Conservation (phyloP, 2,797 vertebrate genomes). For the Macroramphosus scolopax region DNA sequence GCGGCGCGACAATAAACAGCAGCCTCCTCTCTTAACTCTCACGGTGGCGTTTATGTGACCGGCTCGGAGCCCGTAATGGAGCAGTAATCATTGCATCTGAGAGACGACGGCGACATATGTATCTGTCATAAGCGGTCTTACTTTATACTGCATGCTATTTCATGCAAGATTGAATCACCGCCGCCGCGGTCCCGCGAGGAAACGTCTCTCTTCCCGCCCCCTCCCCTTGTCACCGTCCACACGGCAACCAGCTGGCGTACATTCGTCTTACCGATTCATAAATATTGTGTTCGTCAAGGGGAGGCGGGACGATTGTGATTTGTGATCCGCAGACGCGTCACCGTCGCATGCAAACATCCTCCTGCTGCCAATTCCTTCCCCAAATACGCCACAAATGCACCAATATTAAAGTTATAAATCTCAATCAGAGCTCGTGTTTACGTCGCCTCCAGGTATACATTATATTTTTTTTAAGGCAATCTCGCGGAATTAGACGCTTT, state of each 20-base stretch:
- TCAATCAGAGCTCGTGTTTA: slow-evolving; percentile 39
- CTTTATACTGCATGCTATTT: too few relatives aligned
- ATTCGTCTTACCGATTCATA: too few relatives aligned
- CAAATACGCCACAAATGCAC: slow-evolving; percentile 5
- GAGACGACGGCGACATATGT: slow-evolving; percentile 40
- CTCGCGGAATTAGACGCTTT: slow-evolving; percentile 31
- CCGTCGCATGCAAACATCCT: neutral
- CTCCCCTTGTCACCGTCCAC: too few relatives aligned
- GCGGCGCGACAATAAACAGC: slow-evolving; percentile 14
- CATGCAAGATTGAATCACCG: too few relatives aligned
- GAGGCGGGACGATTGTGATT: too few relatives aligned
- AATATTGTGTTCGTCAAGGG: too few relatives aligned
- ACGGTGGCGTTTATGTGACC: slow-evolving; percentile 33
- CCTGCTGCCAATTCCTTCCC: slow-evolving; percentile 20
- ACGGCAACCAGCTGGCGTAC: too few relatives aligned
- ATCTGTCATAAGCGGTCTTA: slow-evolving; percentile 25
- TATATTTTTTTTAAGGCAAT: slow-evolving; percentile 17
- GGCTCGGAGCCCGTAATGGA: slow-evolving; percentile 32
- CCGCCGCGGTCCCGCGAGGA: too few relatives aligned
- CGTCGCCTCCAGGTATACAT: slow-evolving; percentile 27
- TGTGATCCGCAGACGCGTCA: slow-evolving; percentile 20
- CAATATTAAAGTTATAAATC: slow-evolving; percentile 47
- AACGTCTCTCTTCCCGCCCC: too few relatives aligned
- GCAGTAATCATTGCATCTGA: slow-evolving; percentile 33
- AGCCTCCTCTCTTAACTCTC: neutral